These are phyloP conservation scores for Drepana falcataria DNA, from an alignment of 2,888 invertebrate genomes.

Conservation along the genomic window DNA sequence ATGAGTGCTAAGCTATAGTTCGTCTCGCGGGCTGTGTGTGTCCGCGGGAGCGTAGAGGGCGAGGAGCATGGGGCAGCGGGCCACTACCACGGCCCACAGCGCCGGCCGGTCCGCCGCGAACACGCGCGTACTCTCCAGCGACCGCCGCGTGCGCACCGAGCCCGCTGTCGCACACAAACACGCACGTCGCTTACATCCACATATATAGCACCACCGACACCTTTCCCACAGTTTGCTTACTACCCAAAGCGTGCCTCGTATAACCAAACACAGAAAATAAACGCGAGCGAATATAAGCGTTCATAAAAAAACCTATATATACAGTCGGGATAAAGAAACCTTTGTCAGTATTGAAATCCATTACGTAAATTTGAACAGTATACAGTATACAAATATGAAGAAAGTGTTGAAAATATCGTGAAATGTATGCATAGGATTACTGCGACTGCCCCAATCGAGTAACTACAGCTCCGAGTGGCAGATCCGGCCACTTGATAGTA, in stretches of 20 bases:
- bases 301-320: too few relatives aligned
- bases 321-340: too few relatives aligned
- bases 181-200: slow-evolving; percentile 22
- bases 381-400: too few relatives aligned
- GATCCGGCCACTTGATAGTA: too few relatives aligned
- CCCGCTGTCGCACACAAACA: slow-evolving; percentile 36
- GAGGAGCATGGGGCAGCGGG: slow-evolving; percentile 3
- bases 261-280: too few relatives aligned
- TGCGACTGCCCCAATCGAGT: too few relatives aligned
- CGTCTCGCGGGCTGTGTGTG: slow-evolving; percentile 27
- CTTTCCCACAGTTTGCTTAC: slow-evolving; percentile 7
- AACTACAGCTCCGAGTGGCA: too few relatives aligned
- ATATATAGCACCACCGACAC: slow-evolving; percentile 8
- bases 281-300: too few relatives aligned
- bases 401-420: too few relatives aligned
- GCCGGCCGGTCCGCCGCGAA: slow-evolving; percentile 54
- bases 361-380: too few relatives aligned
- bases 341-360: too few relatives aligned
- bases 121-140: slow-evolving; percentile 19
- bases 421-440: too few relatives aligned
- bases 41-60: neutral
- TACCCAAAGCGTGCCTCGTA: neutral
- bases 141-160: slow-evolving; percentile 41
- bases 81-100: slow-evolving; percentile 46
- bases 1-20: slow-evolving; percentile 31